phyloP scores from a whole-genome alignment of 1,140 invertebrate genomes.

The Neodiprion fabricii region DNA sequence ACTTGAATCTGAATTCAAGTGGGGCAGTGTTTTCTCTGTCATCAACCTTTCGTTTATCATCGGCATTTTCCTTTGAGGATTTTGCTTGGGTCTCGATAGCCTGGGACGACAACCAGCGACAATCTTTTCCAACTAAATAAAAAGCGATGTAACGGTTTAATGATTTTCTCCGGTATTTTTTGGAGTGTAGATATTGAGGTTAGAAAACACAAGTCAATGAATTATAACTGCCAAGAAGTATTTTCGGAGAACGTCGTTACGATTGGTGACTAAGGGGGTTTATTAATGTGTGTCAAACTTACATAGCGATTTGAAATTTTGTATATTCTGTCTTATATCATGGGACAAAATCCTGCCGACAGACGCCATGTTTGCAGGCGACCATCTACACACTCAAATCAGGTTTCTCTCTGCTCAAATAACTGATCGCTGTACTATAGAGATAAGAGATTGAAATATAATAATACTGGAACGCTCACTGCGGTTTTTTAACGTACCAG shows the following conservation, averaged over 20 bases:
- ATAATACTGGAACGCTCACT: too few species aligned
- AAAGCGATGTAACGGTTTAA: neutral
- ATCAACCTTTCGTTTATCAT: neutral
- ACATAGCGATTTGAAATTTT: constrained; percentile 21
- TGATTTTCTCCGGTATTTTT: too few species aligned
- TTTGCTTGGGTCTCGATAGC: constrained; percentile 1
- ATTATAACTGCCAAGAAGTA: neutral
- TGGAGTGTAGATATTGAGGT: too few species aligned
- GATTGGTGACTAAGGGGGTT: neutral
- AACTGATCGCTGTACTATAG: too few species aligned
- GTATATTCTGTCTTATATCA: constrained; percentile 20
- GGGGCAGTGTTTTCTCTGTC: constrained; percentile 39
- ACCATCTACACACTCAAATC: too few species aligned
- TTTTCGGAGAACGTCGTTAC: neutral
- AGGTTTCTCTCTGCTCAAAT: too few species aligned
- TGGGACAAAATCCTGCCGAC: constrained; percentile 23
- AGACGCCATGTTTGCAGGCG: constrained; percentile 22
- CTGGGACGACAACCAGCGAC: constrained; percentile 24
- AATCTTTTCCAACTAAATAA: constrained; percentile 25
- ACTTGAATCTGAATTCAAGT: constrained; percentile 75
- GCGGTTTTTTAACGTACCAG: too few species aligned
- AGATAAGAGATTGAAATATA: too few species aligned
- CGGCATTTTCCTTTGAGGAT: neutral
- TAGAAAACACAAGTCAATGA: neutral
- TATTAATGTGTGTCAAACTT: neutral